Base-by-base conservation (phyloP, 2,113 vertebrate species). In the Prunella himalayana region DNA sequence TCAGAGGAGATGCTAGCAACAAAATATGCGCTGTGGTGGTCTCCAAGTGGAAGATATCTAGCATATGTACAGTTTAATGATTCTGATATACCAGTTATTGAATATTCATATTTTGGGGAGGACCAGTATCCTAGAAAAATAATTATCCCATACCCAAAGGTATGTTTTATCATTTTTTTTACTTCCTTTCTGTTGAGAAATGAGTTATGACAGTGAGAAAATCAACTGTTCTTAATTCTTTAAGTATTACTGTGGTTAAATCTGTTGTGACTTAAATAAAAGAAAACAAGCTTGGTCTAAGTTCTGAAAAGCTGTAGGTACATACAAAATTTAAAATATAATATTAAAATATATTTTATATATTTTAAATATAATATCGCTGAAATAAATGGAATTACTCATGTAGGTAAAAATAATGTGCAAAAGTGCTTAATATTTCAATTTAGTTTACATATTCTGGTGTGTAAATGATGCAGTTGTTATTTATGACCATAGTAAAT, bases 11-110 rank as follows among this genome's bases (percentile, higher is more conserved):
- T 99, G 95, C 98, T 99, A 90, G 98, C 98, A n/a, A 98, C 98
- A 68, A 99, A 99, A 68, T 98, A 98, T 47, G 99, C 99, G 31
- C 94, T 99, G 41, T 99, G 99, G 99, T 99, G 99, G 99, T 99
- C 99, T 88, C 97, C 99, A 82, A 98, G 94, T 75, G 98, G 98
- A 88, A 98, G 90, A 86, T 99, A 97, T 87, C 96, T 99, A 97
- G 98, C 99, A 53, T 99, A 99, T 42, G 97, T 98, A 37, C 98
- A 99, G 92, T 98, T 99, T 96, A 99, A 99, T 96, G 99, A 99
- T 93, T 99, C 98, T 51, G 97, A 98, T 25, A 99, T 99, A 94
- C 98, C 98, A n/a, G 96, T 98, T 89, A 99, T 99, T 94, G 98
- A 99, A 94, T 99, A 98, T 95, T 97, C 99, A 4, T 98, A 98